Percentiles rank a stretch among this genome's conserved stretches.
Conservation (phyloP, 1,140 invertebrate species). For the Pinna nobilis region DNA sequence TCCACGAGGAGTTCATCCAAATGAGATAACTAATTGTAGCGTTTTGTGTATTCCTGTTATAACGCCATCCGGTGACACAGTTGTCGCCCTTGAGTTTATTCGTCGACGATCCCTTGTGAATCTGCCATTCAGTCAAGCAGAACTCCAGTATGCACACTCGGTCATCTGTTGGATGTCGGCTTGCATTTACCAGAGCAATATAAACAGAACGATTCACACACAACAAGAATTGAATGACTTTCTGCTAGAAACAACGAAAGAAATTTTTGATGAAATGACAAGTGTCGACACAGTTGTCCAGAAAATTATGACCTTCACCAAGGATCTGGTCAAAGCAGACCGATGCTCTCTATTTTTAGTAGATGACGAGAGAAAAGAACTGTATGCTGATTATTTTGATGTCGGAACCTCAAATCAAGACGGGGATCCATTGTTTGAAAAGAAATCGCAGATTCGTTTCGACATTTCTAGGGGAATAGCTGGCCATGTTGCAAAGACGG, state of each 20-base stretch:
- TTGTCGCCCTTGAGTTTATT: conserved; percentile 6
- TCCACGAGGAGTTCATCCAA: conserved; percentile 14
- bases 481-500: conserved; percentile 92
- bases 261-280: conserved; percentile 83
- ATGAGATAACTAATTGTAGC: conserved; percentile 4
- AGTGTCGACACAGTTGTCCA: conserved; percentile 85
- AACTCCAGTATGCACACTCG: conserved; percentile 25
- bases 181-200: conserved; percentile 16
- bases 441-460: conserved; percentile 77
- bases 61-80: conserved; percentile 22
- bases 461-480: conserved; percentile 97
- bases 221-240: conserved; percentile 78
- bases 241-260: conserved; percentile 80
- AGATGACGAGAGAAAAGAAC: conserved; percentile 81
- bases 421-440: conserved; percentile 23
- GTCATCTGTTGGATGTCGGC: conserved; percentile 27
- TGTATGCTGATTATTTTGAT: conserved; percentile 88
- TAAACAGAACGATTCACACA: conserved; percentile 5
- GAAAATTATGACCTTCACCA: conserved; percentile 83
- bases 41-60: conserved; percentile 34
- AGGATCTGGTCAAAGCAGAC: conserved; percentile 85
- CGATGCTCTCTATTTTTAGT: conserved; percentile 84
- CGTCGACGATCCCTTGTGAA: conserved; percentile 18
- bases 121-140: conserved; percentile 16
- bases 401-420: conserved; percentile 73